Conservation (phyloP, 2,113 vertebrate species). For the Petrocephalus microphthalmus region DNA sequence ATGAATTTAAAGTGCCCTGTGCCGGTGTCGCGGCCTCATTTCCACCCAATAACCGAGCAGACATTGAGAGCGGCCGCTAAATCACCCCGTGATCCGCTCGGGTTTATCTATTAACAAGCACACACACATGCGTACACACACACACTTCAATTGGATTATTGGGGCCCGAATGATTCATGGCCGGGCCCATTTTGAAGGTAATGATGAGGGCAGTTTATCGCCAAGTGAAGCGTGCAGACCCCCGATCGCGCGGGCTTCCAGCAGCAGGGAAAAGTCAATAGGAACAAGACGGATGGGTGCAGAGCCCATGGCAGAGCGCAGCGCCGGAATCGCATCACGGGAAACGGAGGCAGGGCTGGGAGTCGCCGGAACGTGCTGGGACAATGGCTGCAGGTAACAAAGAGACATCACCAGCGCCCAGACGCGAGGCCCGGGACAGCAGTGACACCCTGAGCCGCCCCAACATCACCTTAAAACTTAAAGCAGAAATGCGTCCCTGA, state of each 20-base stretch:
- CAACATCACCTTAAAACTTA: background rate
- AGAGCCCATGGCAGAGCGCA: background rate
- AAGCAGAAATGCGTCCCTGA: background rate
- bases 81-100: background rate
- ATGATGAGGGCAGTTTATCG: background rate
- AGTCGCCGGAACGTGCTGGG: background rate
- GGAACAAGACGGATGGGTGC: background rate
- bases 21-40: background rate
- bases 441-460: background rate
- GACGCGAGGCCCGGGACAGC: background rate
- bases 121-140: background rate
- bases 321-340: background rate
- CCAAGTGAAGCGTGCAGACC: background rate
- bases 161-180: background rate
- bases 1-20: background rate
- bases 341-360: background rate
- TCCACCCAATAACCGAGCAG: background rate
- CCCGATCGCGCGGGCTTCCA: background rate
- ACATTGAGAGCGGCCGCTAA: background rate
- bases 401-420: no score
- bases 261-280: background rate
- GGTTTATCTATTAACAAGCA: background rate
- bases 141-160: background rate
- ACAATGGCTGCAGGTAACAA: background rate
- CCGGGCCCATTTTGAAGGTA: background rate